phyloP scores from a whole-genome alignment of 2,888 invertebrate genomes.

The Lepidocyrtinus sp. region DNA sequence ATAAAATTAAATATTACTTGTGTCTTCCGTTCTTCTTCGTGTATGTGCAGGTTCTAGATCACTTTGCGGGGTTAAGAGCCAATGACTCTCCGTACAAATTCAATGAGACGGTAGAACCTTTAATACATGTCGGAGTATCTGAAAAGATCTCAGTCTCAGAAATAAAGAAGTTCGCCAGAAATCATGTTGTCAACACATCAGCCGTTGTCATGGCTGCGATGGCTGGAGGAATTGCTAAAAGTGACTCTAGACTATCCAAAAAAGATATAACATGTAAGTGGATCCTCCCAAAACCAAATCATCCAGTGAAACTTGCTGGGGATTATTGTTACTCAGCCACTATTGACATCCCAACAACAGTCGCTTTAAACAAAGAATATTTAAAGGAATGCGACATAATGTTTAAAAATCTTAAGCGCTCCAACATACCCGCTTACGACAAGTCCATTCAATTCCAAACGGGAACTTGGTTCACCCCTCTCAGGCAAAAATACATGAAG shows the following conservation, averaged over 20 bases:
- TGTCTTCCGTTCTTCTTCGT: neutral
- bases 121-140: neutral
- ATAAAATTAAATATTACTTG: neutral
- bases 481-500: constrained; percentile 26
- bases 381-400: neutral
- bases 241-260: neutral
- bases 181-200: constrained; percentile 14
- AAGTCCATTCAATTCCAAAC: constrained; percentile 21
- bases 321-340: neutral
- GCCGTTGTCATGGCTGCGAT: constrained; percentile 33
- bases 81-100: neutral
- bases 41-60: constrained; percentile 1
- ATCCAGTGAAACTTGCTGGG: neutral
- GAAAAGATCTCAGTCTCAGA: neutral
- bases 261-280: neutral
- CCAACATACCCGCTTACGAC: neutral
- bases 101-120: neutral
- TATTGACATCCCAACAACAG: no score
- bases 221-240: constrained; percentile 19
- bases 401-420: no score
- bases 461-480: constrained; percentile 45
- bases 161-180: constrained; percentile 25
- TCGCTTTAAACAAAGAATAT: neutral
- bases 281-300: neutral
- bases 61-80: neutral